Conservation (phyloP, 2,888 invertebrate genomes). For the Archaeoteleia sp. region DNA sequence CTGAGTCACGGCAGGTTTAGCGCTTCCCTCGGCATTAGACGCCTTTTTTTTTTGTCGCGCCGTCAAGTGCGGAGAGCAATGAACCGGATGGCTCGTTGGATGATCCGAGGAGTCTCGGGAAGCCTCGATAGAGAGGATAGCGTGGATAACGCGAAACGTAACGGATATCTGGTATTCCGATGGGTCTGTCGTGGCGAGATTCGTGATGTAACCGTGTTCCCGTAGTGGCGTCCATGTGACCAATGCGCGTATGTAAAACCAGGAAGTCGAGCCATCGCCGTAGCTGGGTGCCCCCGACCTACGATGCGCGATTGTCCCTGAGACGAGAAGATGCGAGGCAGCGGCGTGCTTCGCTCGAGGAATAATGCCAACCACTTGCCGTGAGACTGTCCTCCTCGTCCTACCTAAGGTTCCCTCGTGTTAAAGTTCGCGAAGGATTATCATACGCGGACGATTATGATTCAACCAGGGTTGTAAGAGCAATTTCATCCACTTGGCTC, state of each 20-base stretch:
- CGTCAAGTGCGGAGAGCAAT: constrained; percentile 49
- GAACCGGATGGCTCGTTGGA: constrained; percentile 52
- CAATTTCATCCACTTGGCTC: too few relatives aligned
- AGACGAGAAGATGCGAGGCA: constrained; percentile 40
- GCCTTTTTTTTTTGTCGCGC: too few relatives aligned
- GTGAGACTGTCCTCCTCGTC: too few relatives aligned
- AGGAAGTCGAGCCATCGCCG: constrained; percentile 53
- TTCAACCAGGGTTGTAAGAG: too few relatives aligned
- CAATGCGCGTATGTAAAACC: constrained; percentile 53
- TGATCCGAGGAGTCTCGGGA: constrained; percentile 34
- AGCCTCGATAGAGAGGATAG: constrained; percentile 52
- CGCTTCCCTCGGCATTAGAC: too few relatives aligned
- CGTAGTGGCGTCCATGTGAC: constrained; percentile 47
- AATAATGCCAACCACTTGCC: too few relatives aligned
- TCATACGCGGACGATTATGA: too few relatives aligned
- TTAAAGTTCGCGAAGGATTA: too few relatives aligned
- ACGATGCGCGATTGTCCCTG: constrained; percentile 53
- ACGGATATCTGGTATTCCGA: constrained; percentile 57
- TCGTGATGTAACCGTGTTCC: constrained; percentile 52
- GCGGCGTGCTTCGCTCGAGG: constrained; percentile 9
- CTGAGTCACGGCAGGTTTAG: too few relatives aligned
- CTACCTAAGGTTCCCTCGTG: too few relatives aligned
- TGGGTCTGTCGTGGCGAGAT: constrained; percentile 48
- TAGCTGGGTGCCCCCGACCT: constrained; percentile 44
- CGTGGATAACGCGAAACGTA: constrained; percentile 57